Percentiles rank a stretch among this genome's conserved stretches.
Conservation (phyloP, 1,140 invertebrate genomes). For the Cydia pomonella region DNA sequence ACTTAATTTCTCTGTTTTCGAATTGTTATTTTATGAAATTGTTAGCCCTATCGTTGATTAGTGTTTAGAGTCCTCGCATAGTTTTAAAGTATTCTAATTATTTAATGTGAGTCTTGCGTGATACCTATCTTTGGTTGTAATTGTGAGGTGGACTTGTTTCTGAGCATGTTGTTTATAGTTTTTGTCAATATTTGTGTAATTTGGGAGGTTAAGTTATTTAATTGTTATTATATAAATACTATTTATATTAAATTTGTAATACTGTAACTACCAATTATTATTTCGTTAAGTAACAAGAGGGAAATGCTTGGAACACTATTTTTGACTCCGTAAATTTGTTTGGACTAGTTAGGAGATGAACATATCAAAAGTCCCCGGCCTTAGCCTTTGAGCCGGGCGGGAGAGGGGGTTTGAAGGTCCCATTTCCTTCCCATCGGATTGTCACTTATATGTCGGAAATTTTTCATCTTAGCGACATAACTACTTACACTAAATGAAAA, state of each 20-base stretch:
- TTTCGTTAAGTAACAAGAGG: too few species aligned
- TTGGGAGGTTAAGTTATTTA: neutral
- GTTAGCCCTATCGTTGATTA: conserved; percentile 24
- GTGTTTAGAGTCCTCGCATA: conserved; percentile 35
- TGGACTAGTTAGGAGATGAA: too few species aligned
- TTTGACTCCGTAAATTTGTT: too few species aligned
- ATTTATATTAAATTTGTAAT: conserved; percentile 16
- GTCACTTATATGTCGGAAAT: too few species aligned
- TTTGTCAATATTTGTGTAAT: conserved; percentile 41
- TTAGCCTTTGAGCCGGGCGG: too few species aligned
- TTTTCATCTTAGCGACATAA: too few species aligned
- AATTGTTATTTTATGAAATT: conserved; percentile 40
- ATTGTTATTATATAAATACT: conserved; percentile 33
- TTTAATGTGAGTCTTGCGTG: conserved; percentile 71
- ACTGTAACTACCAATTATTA: neutral
- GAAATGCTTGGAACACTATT: too few species aligned
- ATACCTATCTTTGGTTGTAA: conserved; percentile 31
- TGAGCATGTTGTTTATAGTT: conserved; percentile 34
- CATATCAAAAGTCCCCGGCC: too few species aligned
- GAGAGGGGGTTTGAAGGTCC: too few species aligned
- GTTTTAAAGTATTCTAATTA: conserved; percentile 49
- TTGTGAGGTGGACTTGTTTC: conserved; percentile 6
- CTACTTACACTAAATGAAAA: too few species aligned
- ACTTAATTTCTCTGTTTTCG: conserved; percentile 73
- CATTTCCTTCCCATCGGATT: too few species aligned